Conservation (phyloP, 1,140 invertebrate genomes). For the Aphaenogaster floridana region DNA sequence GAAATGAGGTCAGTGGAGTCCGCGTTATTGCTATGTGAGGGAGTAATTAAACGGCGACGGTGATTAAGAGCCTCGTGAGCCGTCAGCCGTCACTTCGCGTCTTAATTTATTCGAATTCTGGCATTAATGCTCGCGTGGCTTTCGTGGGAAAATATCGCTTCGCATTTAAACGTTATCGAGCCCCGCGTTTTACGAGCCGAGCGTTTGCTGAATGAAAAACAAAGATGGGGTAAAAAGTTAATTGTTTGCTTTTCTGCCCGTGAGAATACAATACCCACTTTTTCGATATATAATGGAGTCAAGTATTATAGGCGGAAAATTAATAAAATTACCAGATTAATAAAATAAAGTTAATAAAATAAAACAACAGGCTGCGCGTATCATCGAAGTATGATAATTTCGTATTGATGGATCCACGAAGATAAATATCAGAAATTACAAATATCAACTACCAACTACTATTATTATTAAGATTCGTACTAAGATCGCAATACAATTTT, state of each 20-base stretch:
- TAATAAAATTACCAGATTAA: neutral
- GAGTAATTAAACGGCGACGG: conserved; percentile 69
- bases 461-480: neutral
- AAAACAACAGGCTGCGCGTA: neutral
- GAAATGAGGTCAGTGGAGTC: conserved; percentile 68
- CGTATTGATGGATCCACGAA: neutral
- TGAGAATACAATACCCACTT: conserved; percentile 30
- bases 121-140: conserved; percentile 34
- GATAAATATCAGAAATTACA: neutral
- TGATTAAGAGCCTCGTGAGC: conserved; percentile 69
- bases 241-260: conserved; percentile 39
- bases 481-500: neutral
- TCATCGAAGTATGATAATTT: neutral
- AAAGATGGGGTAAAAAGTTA: neutral
- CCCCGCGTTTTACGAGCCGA: conserved; percentile 18
- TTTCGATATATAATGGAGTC: conserved; percentile 27
- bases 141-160: conserved; percentile 25
- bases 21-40: conserved; percentile 71
- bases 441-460: neutral
- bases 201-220: neutral
- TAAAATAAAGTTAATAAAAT: neutral
- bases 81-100: conserved; percentile 50
- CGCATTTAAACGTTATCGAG: conserved; percentile 31
- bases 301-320: neutral
- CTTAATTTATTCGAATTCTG: conserved; percentile 49